Conservation (phyloP, 1,140 invertebrate genomes). For the Formica exsecta region DNA sequence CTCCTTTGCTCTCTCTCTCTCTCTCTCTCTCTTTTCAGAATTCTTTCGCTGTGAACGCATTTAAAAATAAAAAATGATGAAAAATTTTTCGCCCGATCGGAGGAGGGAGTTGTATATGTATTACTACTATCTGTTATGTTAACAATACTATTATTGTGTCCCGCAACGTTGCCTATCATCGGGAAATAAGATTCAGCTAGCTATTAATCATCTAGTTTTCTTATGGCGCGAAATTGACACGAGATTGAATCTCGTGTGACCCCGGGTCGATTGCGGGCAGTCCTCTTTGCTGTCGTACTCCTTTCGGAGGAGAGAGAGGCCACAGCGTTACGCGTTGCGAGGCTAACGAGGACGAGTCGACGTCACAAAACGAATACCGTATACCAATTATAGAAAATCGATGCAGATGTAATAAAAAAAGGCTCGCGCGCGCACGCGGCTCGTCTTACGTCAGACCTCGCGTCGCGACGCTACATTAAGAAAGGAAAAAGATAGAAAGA, state of each 20-base stretch:
- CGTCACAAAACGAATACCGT: neutral
- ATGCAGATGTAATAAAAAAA: neutral
- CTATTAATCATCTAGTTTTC: constrained; percentile 21
- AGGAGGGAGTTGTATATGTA: neutral
- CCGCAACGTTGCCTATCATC: neutral
- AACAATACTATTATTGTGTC: neutral
- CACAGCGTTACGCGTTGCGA: constrained; percentile 71
- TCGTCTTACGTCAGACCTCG: constrained; percentile 64
- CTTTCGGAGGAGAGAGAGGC: constrained; percentile 80
- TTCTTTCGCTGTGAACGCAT: neutral
- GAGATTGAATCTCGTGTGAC: constrained; percentile 53
- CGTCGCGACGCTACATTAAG: constrained; percentile 66
- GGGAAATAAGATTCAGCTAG: neutral
- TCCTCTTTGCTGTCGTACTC: constrained; percentile 64
- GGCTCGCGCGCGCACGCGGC: neutral
- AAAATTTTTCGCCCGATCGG: neutral
- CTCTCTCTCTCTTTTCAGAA: no score
- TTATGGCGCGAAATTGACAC: constrained; percentile 44
- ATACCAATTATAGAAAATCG: constrained; percentile 1
- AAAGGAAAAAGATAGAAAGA: constrained; percentile 60
- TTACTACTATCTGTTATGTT: neutral
- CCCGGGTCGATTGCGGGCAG: constrained; percentile 52
- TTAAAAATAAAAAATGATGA: constrained; percentile 17
- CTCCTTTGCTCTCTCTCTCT: neutral
- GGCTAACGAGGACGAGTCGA: constrained; percentile 66